Evolutionary conservation across 2,113 vertebrate genomes (phyloP).

Genomic region (Pluvianellus socialis): DNA sequence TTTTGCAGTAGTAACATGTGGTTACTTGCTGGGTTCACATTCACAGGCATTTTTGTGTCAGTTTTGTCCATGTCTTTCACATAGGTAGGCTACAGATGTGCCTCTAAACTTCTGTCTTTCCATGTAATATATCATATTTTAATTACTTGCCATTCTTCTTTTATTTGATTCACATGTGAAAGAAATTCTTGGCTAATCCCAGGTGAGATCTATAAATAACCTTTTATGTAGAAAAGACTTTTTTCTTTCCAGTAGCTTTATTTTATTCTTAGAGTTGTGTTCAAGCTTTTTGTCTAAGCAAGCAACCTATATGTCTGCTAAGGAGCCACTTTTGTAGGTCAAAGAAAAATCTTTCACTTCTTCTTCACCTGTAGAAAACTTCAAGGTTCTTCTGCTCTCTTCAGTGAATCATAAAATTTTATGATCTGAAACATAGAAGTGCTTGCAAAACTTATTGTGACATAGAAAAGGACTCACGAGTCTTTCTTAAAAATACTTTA

Average conservation of each 20-base stretch:
- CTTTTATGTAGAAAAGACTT: not conserved
- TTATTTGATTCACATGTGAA: slow-evolving; percentile 20
- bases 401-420: not conserved
- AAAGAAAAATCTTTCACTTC: not conserved
- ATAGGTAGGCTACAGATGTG: slow-evolving; percentile 20
- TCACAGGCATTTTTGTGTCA: not conserved
- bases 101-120: not conserved
- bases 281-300: not conserved
- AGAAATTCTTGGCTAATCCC: slow-evolving; percentile 2
- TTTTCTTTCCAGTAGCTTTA: not conserved
- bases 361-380: not conserved
- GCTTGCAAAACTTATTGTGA: not conserved
- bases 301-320: not conserved
- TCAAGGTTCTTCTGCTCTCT: not conserved
- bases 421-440: not conserved
- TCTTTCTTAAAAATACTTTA: not conserved
- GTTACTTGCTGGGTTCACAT: not conserved
- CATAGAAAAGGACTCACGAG: not conserved
- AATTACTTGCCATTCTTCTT: slow-evolving; percentile 9
- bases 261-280: not conserved
- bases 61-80: not conserved
- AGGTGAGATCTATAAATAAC: slow-evolving; percentile 22
- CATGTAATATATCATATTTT: slow-evolving; percentile 30
- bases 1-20: slow-evolving; percentile 26
- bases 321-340: not conserved